Evolutionary conservation across 2,888 invertebrate genomes (phyloP).

Genomic region (Zelleria hepariella): DNA sequence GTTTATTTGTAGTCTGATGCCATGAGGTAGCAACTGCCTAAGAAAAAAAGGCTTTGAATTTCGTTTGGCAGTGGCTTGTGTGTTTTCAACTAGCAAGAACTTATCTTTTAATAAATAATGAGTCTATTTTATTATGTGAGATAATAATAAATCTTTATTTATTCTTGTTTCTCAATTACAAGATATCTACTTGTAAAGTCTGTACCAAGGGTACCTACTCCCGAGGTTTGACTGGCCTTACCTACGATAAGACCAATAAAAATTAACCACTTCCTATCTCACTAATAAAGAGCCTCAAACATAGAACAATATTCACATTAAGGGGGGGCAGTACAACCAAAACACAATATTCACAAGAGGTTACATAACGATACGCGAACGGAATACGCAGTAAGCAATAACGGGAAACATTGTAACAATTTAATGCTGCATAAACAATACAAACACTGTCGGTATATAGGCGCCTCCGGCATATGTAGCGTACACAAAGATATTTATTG

Average conservation of each 20-base stretch:
- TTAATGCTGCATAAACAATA: conserved; percentile 70
- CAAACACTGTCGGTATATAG: conserved; percentile 51
- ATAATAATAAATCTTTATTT: too few relatives aligned
- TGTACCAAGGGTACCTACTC: too few relatives aligned
- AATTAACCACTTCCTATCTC: background rate
- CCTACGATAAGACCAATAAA: background rate
- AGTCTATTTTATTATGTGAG: too few relatives aligned
- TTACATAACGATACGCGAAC: conserved; percentile 53
- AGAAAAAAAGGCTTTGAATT: background rate
- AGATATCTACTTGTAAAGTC: too few relatives aligned
- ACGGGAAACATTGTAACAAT: conserved; percentile 68
- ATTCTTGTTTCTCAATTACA: too few relatives aligned
- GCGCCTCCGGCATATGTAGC: conserved; percentile 52
- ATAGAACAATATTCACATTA: background rate
- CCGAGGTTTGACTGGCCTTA: background rate
- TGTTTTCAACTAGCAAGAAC: too few relatives aligned
- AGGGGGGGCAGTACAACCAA: background rate
- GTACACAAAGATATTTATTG: conserved; percentile 64
- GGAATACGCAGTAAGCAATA: conserved; percentile 69
- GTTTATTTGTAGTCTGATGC: background rate
- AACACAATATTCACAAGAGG: conserved; percentile 13
- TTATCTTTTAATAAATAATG: too few relatives aligned
- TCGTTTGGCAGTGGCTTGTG: too few relatives aligned
- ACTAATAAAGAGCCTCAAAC: background rate
- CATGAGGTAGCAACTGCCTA: background rate